Evolutionary conservation across 1,140 invertebrate species (phyloP), one percentile per base, ranked within the genome.

Genomic region (Pseudomyrmex pallidus): DNA sequence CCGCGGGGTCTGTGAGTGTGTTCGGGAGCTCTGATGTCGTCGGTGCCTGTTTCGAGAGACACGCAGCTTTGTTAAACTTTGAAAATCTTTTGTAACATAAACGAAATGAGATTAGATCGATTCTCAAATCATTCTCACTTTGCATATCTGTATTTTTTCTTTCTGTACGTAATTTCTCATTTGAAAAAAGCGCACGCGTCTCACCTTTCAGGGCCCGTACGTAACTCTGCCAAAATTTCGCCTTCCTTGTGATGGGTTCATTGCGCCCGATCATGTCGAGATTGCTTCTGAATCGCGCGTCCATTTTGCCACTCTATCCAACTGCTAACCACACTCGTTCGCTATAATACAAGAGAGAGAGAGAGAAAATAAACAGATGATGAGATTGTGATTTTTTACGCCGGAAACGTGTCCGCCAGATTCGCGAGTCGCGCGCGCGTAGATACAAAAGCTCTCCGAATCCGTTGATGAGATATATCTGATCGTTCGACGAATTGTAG

Each of bases 211-310:
- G 95, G 94, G 97, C 97, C 94, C 97, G 96, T 93, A 98, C 97
- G 93, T 97, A 98, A 90, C 97, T 97, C 94, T 98, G 97, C 97
- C 97, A 98, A 95, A 98, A 98, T 95, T 97, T 98, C 92, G 97
- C 97, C 95, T 98, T 98, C 95, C 97, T 97, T 95, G 97, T 97
- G 92, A 97, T 96, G 92, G 97, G 97, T 95, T 98, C 97, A 93
- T 98, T 97, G 95, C 97, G 96, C 94, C 97, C 97, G 94, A 98
- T 98, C 97, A 98, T 98, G 95, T 98, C 97, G 94, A 98, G 96
- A 95, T 98, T 97, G 95, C 95, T 97, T 95, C 96, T 97, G 95
- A 97, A 97, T 97, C 97, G 97, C 95, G 96, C 97, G 96, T 95
- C 96, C 96, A 95, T 95, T 95, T 95, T 94, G 94, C 95, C 95